Evolutionary conservation across 1,140 invertebrate genomes (phyloP), one percentile per base, ranked within the genome.

Genomic region (Sogatella furcifera): DNA sequence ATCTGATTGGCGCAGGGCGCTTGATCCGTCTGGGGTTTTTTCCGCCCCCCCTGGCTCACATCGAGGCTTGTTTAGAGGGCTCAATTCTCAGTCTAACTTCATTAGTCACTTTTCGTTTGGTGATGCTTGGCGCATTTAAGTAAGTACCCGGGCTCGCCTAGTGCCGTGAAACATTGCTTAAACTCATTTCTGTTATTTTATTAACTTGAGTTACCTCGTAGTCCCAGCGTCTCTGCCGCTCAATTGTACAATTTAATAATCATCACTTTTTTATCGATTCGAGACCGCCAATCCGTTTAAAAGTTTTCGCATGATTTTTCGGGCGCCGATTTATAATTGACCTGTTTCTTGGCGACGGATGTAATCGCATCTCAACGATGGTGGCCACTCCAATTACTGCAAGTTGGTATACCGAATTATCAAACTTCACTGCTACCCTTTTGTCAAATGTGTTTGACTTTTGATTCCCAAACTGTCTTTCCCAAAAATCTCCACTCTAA

Each of bases 101-200:
- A 65, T 68, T 68, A 68, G 66, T 68, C 66, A 65, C 65, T 68
- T 68, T 66, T 68, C 63, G 66, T 68, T 68, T 63, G 63, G 63
- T 60, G 52, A 42, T 55, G 59, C 59, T 52, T 60, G 59, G 53
- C 38, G 46, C 52, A 60, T 60, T 38, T 60, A 60, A 60, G 46
- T 60, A 60, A 60, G 59, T 60, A 60, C 59, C 54, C 59, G 44
- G 59, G 44, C 55, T 60, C 49, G 49, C 54, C 49, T 60, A 60
- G 49, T 44, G 43, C 46, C 21, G 46, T 49, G 46, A 49, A 49
- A 52, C 59, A 43, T 14, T 52, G 34, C 46, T 54, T 60, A 60
- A 60, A 60, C 59, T 60, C 59, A 60, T 60, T 60, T 55, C 59
- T 42, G 24, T 60, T 60, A 60, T 60, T 60, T 60, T 55, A 60